Evolutionary conservation across 2,888 invertebrate genomes (phyloP), one percentile per base, ranked within the genome.

Genomic region (Coleophora flavipennella): DNA sequence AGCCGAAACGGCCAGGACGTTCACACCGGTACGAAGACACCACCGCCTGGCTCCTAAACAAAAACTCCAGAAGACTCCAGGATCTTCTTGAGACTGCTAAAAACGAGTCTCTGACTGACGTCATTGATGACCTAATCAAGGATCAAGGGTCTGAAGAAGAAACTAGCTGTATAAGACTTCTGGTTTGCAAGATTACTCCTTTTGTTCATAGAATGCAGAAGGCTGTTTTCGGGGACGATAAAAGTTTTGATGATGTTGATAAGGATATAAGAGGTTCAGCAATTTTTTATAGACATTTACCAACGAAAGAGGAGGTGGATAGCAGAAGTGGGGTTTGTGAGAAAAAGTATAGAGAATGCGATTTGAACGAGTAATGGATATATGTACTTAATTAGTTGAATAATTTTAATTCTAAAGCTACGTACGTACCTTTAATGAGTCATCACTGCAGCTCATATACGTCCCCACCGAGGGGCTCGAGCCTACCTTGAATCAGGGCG

Each of bases 171-270:
- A 80, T 93, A 2, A 88, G 89, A 55, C 74, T 92, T 26, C 69
- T 95, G 27, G 75, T 94, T 44, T 95, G 95, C 63, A 94, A 94
- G 76, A 87, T 88, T 46, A 87, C 91, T 0, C 94, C 94, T 0
- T 88, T 93, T 44, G 88, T 95, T 44, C 86, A 87, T 76, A 90
- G 89, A 49, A 93, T 93, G 88, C 94, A 95, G 59, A 85, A 86
- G 41, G 88, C 91, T n/a, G 83, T 84, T 0, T 75, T 93, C 41
- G 84, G 73, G 9, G 63, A 66, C 8, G 61, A 65, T 51, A 59
- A 67, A 12, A 59, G 49, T 27, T 62, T 61, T 11, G 59, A 58
- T 13, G 64, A 61, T 12, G 62, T 66, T 13, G 66, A 62, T 14
- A 61, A 67, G 38, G 65, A 68, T 10, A 57, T 68, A 20, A 59